Evolutionary conservation across 2,888 invertebrate genomes (phyloP), one percentile per base, ranked within the genome.

Genomic region (Agrochola litura): DNA sequence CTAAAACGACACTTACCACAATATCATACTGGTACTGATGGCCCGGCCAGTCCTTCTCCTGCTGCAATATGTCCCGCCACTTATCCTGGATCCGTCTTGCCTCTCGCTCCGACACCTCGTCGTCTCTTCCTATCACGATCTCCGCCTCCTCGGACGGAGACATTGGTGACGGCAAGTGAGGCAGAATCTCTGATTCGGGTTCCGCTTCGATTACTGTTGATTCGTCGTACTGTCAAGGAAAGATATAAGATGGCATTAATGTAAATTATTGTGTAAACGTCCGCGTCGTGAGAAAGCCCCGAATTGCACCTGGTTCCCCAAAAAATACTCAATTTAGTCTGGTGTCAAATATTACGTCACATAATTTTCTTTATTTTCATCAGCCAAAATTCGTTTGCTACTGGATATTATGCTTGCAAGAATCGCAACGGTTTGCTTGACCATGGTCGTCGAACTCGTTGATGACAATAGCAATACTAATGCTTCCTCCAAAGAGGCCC

Each of bases 61-160:
- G 96, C 6, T 97, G 97, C 89, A 99, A 96, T 77, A 98, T 97
- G 91, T 98, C 98, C 92, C 97, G 97, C 97, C 98, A 98, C 92
- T 98, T 98, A 76, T 98, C 97, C 93, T 98, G 97, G 73, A 98
- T 98, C n/a, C 98, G 97, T 63, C 97, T 96, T 79, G 97, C 97
- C 77, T 97, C 98, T 14, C 92, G 82, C 82, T 94, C 94, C 0
- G 88, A 82, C 6, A 92, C 91, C 49, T 91, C 89, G 30, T 94
- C 96, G 65, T 96, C 96, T 56, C 94, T 83, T 6, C 97, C 97
- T 86, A 98, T 97, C 78, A 98, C 98, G 22, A 98, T 97, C 93
- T 98, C 97, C 46, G 97, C 97, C 86, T 97, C 97, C 46, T 97
- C 97, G 0, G 95, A 94, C 0, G 96, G 96, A 0, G 96, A 96